Base-by-base conservation (phyloP, 23 tunicate genomes). In the Clavelina lepadiformis region DNA sequence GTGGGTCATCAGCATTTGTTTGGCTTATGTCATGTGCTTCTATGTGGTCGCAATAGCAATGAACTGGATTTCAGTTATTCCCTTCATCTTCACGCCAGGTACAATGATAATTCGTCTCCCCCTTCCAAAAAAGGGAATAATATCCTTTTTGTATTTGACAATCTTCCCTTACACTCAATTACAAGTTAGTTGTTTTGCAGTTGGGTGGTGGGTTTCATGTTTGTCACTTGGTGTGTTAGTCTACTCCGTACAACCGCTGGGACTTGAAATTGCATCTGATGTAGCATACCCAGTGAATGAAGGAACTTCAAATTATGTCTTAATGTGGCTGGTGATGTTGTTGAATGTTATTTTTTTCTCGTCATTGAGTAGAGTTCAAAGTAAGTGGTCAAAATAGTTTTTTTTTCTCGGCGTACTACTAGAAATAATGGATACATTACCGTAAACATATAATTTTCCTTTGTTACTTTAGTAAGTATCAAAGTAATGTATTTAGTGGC, bases 241-340 rank as follows among this genome's bases (percentile, higher is more conserved):
- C 1, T 35, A 56, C 35, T 30, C 64, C 1, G 31, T 56, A 5
- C 73, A 64, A 18, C 82, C 82, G 22, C 27, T 76, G 22, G 55
- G 63, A 3, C 27, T 54, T 31, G 82, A 76, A 58, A 53, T 65
- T 34, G 27, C 62, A 24, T 28, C 65, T 23, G 82, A 76, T 26
- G 36, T 37, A 28, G 82, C 82, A 3, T 76, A 59, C 30, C 82
- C 82, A 22, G 68, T 65, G 3, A 67, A 68, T 55, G 82, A 76
- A 65, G 82, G 82, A n/a, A 76, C 73, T 6, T 56, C 61, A 31
- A 66, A 51, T 32, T 66, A 35, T n/a, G 28, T 76, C 5, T 47
- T 51, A 21, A 54, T 66, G 35, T 76, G 82, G 82, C 35, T 76
- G 7, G n/a, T 57, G 20, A 65, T 76, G 73, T 35, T 76, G 20